These are phyloP conservation scores for Sebastes taczanowskii DNA, from an alignment of 2,797 vertebrate species.

Conservation along the genomic window DNA sequence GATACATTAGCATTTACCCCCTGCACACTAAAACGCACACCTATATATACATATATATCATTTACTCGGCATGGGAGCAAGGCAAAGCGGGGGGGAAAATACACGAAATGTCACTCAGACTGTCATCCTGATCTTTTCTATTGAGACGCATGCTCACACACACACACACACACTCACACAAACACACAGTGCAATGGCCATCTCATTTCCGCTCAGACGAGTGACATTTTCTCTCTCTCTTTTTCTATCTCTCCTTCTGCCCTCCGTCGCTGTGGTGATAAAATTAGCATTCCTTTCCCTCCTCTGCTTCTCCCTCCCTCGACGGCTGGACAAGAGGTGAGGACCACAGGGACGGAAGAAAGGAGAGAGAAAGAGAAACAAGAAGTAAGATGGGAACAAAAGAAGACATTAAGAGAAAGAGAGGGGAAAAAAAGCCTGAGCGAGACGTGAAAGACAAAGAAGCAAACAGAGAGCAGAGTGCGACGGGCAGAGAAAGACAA, in stretches of 20 bases:
- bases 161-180: slow-evolving; percentile 9
- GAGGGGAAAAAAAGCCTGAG: neutral
- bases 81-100: slow-evolving; percentile 48
- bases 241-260: slow-evolving; percentile 53
- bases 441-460: slow-evolving; percentile 33
- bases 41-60: slow-evolving; percentile 53
- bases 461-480: slow-evolving; percentile 24
- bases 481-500: slow-evolving; percentile 29
- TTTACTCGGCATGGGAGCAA: slow-evolving; percentile 54
- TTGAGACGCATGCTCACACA: slow-evolving; percentile 19
- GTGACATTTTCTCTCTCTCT: slow-evolving; percentile 73
- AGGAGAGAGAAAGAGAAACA: slow-evolving; percentile 44
- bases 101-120: slow-evolving; percentile 70
- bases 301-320: slow-evolving; percentile 67
- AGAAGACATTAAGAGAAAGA: slow-evolving; percentile 52
- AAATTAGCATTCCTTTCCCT: slow-evolving; percentile 83
- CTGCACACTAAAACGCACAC: slow-evolving; percentile 20
- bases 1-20: slow-evolving; percentile 27
- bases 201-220: slow-evolving; percentile 74
- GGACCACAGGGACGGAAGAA: slow-evolving; percentile 66
- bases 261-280: slow-evolving; percentile 69
- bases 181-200: slow-evolving; percentile 56
- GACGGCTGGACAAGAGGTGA: slow-evolving; percentile 77
- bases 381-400: slow-evolving; percentile 60
- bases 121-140: slow-evolving; percentile 72